Evolutionary conservation across 2,113 vertebrate species (phyloP).

Genomic region (Podarcis cretensis): DNA sequence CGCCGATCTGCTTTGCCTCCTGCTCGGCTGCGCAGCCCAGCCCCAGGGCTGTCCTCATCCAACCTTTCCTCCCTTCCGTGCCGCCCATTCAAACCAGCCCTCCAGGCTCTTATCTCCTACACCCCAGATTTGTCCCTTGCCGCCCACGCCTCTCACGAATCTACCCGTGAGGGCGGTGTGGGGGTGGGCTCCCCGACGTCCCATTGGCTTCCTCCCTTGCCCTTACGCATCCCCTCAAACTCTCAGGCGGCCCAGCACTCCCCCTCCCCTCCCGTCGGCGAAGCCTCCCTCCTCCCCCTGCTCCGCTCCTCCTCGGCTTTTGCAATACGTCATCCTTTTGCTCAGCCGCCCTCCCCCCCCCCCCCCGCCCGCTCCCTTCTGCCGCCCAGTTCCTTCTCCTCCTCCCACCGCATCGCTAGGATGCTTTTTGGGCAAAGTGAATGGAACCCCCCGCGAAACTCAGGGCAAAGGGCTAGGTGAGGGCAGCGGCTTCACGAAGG

Average conservation of each 20-base stretch:
- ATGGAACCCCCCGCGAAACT: slow-evolving; percentile 5
- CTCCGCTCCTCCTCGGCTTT: not conserved
- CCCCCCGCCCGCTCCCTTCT: not conserved
- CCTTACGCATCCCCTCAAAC: not conserved
- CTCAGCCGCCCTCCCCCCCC: not conserved
- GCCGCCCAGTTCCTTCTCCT: slow-evolving; percentile 53
- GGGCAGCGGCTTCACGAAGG: slow-evolving; percentile 67
- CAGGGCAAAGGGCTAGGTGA: slow-evolving; percentile 44
- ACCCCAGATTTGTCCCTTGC: not conserved
- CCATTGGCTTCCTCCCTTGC: too few relatives aligned
- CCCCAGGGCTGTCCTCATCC: not conserved
- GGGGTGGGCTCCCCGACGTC: not conserved
- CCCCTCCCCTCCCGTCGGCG: not conserved
- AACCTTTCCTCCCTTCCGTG: not conserved
- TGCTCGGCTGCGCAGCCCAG: not conserved
- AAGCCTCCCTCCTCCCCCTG: not conserved
- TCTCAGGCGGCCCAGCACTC: not conserved
- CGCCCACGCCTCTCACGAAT: too few relatives aligned
- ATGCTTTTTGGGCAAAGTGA: slow-evolving; percentile 20
- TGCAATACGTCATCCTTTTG: slow-evolving; percentile 53
- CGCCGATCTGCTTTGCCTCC: not conserved
- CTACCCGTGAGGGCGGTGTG: not conserved
- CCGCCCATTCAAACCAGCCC: not conserved
- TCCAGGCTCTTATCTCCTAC: not conserved
- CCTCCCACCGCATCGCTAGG: slow-evolving; percentile 27